Evolutionary conservation across 2,113 vertebrate genomes (phyloP).

Genomic region (chimpanzee (Pan troglodytes)): NHGRI_mPanTro3-v2.1_pri NC_072421.2:10466501-10467000

Average conservation of each 20-base stretch:
- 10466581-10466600: neutral
- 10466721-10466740: neutral
- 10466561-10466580: no score
- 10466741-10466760: no score
- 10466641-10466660: neutral
- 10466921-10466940: neutral
- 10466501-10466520: neutral
- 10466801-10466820: neutral
- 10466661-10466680: no score
- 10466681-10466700: rapidly evolving
- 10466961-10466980: neutral
- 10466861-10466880: neutral
- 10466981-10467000: neutral
- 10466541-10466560: no score
- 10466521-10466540: rapidly evolving
- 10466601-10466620: neutral
- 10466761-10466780: neutral
- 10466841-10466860: neutral
- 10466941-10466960: neutral
- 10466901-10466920: neutral
- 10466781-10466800: no score
- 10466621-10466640: neutral
- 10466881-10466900: neutral
- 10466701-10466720: rapidly evolving
- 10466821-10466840: neutral